phyloP scores from a whole-genome alignment of 2,888 invertebrate species.

The Machimus atricapillus region DNA sequence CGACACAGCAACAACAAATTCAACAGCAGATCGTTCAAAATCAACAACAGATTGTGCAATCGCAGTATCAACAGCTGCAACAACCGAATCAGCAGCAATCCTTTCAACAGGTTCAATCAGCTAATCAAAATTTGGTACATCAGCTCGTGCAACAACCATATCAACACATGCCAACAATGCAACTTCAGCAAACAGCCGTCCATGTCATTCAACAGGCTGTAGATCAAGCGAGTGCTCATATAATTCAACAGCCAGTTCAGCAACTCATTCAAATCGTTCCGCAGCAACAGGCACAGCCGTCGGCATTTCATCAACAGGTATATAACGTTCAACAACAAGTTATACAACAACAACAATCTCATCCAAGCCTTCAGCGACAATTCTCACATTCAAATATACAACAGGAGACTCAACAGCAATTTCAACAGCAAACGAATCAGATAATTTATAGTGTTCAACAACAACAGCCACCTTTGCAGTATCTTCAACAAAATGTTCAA shows the following conservation, averaged over 20 bases:
- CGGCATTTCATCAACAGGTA: not conserved
- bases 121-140: slow-evolving; percentile 45
- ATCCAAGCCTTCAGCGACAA: slow-evolving; percentile 53
- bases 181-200: slow-evolving; percentile 38
- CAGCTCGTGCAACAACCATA: slow-evolving; percentile 57
- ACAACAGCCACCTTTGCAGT: slow-evolving; percentile 53
- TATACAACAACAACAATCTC: slow-evolving; percentile 13
- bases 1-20: slow-evolving; percentile 13
- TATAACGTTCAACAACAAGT: not conserved
- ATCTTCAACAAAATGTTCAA: slow-evolving; percentile 55
- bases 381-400: slow-evolving; percentile 51
- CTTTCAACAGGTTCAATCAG: slow-evolving; percentile 39
- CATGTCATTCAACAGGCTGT: not conserved
- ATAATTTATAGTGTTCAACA: slow-evolving; percentile 52
- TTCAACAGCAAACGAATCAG: slow-evolving; percentile 49
- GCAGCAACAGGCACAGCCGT: slow-evolving; percentile 46
- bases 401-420: slow-evolving; percentile 45
- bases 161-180: slow-evolving; percentile 49
- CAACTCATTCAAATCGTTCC: slow-evolving; percentile 11
- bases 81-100: slow-evolving; percentile 51
- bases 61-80: slow-evolving; percentile 44
- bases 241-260: slow-evolving; percentile 55
- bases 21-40: not conserved
- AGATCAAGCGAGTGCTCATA: not conserved
- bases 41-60: slow-evolving; percentile 29